Evolutionary conservation across 2,113 vertebrate genomes (phyloP).

Genomic region (Pachypanchax playfairii): DNA sequence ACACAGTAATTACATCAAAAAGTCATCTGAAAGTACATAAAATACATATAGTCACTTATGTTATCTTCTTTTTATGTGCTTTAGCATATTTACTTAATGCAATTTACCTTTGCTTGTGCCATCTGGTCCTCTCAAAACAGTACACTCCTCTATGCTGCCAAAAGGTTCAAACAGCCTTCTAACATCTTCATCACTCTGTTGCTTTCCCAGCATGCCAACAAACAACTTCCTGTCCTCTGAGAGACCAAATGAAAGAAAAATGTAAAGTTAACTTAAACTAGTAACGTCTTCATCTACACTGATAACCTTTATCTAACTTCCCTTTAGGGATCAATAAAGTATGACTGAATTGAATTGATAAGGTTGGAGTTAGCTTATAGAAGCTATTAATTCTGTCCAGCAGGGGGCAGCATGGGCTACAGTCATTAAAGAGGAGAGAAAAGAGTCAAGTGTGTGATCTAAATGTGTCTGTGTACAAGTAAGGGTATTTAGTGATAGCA

Average conservation of each 20-base stretch:
- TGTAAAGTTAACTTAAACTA: not conserved
- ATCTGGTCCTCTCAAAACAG: constrained; percentile 89
- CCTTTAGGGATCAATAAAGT: too few species aligned
- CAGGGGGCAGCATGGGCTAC: constrained; percentile 65
- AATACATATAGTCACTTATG: not conserved
- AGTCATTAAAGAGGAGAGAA: not conserved
- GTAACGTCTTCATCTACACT: not conserved
- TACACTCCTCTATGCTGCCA: constrained; percentile 92
- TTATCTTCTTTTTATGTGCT: not conserved
- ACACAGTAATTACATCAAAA: constrained; percentile 1
- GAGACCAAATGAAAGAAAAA: constrained; percentile 17
- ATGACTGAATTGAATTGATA: too few species aligned
- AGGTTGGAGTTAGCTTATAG: not conserved
- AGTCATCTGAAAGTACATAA: not conserved
- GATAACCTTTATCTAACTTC: too few species aligned
- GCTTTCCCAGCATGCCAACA: constrained; percentile 94
- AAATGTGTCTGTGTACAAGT: constrained; percentile 8
- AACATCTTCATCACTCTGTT: constrained; percentile 92
- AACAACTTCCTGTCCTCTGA: constrained; percentile 94
- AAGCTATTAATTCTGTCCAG: constrained; percentile 40
- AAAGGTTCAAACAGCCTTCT: constrained; percentile 92
- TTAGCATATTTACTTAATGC: not conserved
- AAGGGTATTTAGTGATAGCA: constrained; percentile 13
- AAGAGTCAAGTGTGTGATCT: constrained; percentile 7
- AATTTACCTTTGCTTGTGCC: constrained; percentile 90